Percentiles rank a stretch among this genome's conserved stretches.
These are phyloP conservation scores for Alouatta palliata DNA, from an alignment of 2,113 vertebrate genomes.

Conservation along the genomic window DNA sequence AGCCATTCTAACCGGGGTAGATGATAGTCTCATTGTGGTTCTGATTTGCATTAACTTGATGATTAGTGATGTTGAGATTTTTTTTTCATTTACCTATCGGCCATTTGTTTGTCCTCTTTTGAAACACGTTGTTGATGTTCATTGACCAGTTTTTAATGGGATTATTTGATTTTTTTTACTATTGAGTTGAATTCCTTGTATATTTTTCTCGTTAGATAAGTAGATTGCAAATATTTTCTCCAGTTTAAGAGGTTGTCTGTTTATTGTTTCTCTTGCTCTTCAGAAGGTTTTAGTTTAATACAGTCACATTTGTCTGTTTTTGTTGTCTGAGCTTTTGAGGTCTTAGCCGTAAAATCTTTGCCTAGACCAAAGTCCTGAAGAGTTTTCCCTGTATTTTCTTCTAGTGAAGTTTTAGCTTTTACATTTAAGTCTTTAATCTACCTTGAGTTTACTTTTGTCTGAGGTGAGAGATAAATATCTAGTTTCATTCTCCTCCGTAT, in stretches of 20 bases:
- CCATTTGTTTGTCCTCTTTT: neutral
- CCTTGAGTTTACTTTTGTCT: neutral
- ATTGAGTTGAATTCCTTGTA: neutral
- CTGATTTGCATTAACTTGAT: neutral
- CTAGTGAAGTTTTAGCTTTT: neutral
- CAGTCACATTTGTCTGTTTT: neutral
- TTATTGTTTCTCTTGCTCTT: neutral
- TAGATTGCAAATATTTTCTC: neutral
- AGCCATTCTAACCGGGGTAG: neutral
- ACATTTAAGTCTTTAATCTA: neutral
- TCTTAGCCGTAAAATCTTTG: neutral
- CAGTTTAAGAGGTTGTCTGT: neutral
- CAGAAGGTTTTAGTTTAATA: neutral
- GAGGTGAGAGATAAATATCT: neutral
- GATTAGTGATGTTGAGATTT: neutral
- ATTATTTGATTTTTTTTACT: neutral
- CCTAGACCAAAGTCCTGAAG: neutral
- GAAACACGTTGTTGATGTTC: neutral
- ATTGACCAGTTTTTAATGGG: neutral
- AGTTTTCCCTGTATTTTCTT: neutral
- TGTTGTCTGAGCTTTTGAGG: neutral
- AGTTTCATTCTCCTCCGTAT: neutral
- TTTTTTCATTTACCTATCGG: neutral
- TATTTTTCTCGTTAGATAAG: neutral
- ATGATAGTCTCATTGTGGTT: neutral